A percentile compares a stretch with the other conserved stretches of the same genome.
phyloP scores from a whole-genome alignment of 2,888 invertebrate species.

The Volucella inflata region DNA sequence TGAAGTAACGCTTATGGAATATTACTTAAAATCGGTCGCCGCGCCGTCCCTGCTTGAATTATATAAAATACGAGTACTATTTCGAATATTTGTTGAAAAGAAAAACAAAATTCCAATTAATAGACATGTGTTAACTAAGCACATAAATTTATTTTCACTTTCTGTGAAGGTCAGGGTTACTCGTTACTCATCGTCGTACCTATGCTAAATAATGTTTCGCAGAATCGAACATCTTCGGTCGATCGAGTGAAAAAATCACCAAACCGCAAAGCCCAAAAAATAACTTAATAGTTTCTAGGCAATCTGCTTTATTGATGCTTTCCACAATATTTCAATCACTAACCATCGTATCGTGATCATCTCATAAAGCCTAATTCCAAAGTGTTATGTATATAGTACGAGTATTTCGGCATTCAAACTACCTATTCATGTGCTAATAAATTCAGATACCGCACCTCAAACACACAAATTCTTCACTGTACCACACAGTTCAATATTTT shows the following conservation, averaged over 20 bases:
- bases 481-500: too few species aligned
- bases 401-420: constrained; percentile 1
- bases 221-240: background rate
- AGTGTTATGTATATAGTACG: constrained; percentile 41
- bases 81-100: background rate
- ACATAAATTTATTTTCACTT: background rate
- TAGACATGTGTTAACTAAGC: constrained; percentile 17
- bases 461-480: too few species aligned
- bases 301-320: constrained; percentile 7
- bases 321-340: constrained; percentile 22
- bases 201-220: too few species aligned
- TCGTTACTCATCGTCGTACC: background rate
- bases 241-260: constrained; percentile 20
- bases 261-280: background rate
- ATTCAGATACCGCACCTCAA: constrained; percentile 32
- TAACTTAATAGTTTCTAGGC: background rate
- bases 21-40: background rate
- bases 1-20: constrained; percentile 3
- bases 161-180: constrained; percentile 35
- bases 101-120: constrained; percentile 10
- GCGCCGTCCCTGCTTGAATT: background rate
- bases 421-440: constrained; percentile 32
- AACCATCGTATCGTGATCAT: constrained; percentile 26
- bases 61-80: background rate
- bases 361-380: constrained; percentile 20